These are phyloP conservation scores for Pedicia rivosa DNA, from an alignment of 2,888 invertebrate genomes.

Conservation along the genomic window DNA sequence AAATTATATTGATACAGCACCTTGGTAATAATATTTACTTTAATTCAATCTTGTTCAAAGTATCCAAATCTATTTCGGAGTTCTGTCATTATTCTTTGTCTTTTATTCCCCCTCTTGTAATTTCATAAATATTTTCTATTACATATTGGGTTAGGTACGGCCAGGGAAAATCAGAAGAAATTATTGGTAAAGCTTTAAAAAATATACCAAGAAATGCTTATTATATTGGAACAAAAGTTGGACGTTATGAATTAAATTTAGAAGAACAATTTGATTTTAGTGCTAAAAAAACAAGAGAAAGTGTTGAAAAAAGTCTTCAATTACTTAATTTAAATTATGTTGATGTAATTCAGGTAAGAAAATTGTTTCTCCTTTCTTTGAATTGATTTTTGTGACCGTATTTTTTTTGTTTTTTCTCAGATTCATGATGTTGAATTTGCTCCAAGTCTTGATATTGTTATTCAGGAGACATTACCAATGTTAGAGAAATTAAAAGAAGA, in stretches of 20 bases:
- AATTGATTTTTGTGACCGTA: background rate
- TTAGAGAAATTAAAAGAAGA: constrained; percentile 55
- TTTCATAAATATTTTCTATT: no score
- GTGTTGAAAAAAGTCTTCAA: constrained; percentile 58
- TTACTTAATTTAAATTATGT: constrained; percentile 64
- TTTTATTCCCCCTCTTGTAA: no score
- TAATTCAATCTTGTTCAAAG: no score
- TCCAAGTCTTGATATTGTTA: constrained; percentile 49
- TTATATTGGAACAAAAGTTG: constrained; percentile 85
- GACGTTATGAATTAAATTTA: constrained; percentile 57
- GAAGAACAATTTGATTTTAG: constrained; percentile 78
- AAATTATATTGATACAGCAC: constrained; percentile 85
- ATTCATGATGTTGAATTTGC: constrained; percentile 90
- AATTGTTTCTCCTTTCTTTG: background rate
- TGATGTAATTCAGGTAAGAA: constrained; percentile 68
- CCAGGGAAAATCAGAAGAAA: constrained; percentile 65
- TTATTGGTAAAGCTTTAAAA: constrained; percentile 67
- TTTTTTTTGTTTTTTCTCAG: constrained; percentile 32
- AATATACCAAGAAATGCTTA: constrained; percentile 66
- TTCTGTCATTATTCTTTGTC: no score
- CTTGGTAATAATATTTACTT: no score
- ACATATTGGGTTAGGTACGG: no score
- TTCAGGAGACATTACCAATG: constrained; percentile 76
- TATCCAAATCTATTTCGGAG: no score
- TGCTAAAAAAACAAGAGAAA: constrained; percentile 51